phyloP scores from a whole-genome alignment of 2,797 vertebrate genomes.

The Oryzias sinensis region DNA sequence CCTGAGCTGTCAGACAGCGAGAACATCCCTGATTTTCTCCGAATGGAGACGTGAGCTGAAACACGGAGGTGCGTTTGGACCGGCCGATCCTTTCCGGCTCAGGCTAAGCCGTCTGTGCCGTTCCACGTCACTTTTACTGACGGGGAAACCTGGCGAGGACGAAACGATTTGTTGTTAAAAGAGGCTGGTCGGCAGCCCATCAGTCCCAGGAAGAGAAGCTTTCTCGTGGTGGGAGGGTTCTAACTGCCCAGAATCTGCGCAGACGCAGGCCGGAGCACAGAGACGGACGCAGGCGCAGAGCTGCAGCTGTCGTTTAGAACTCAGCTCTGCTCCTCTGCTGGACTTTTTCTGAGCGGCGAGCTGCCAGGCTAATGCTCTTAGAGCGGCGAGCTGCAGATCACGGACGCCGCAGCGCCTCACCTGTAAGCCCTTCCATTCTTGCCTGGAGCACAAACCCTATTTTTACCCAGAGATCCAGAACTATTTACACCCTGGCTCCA shows the following conservation, averaged over 20 bases:
- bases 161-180: background rate
- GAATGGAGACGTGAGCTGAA: background rate
- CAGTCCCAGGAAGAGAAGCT: constrained; percentile 55
- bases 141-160: constrained; percentile 21
- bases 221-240: constrained; percentile 37
- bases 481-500: constrained; percentile 18
- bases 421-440: constrained; percentile 50
- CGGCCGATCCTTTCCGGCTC: constrained; percentile 2
- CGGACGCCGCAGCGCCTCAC: constrained; percentile 27
- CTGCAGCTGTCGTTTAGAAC: constrained; percentile 18
- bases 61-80: constrained; percentile 1
- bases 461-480: constrained; percentile 19
- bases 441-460: constrained; percentile 20
- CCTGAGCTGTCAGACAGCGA: constrained; percentile 2
- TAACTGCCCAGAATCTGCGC: constrained; percentile 55
- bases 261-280: too few species aligned
- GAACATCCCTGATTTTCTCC: constrained; percentile 3
- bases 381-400: constrained; percentile 28
- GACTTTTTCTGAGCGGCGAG: constrained; percentile 9
- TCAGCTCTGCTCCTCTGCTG: too few species aligned
- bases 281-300: constrained; percentile 10
- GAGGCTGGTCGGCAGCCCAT: constrained; percentile 12
- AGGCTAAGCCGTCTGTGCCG: constrained; percentile 28
- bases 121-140: constrained; percentile 4
- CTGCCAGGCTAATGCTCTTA: constrained; percentile 40